Percentiles rank a stretch among this genome's conserved stretches.
These are phyloP conservation scores for Carcina quercana DNA, from an alignment of 2,888 invertebrate species.

Conservation along the genomic window DNA sequence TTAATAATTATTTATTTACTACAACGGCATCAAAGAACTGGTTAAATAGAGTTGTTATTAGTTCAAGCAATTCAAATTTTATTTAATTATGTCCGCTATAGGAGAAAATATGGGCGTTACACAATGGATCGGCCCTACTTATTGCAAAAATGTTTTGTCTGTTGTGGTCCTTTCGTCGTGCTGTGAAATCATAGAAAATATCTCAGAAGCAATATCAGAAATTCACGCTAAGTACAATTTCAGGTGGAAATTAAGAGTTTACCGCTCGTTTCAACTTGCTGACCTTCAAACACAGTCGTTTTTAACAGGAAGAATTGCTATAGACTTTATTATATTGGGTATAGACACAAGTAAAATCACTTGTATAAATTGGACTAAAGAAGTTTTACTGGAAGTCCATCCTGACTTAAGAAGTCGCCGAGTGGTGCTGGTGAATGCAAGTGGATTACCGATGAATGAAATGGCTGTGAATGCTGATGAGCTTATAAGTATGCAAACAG, in stretches of 20 bases:
- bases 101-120: slow-evolving; percentile 41
- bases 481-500: slow-evolving; percentile 42
- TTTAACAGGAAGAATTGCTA: slow-evolving; percentile 47
- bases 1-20: no score
- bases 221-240: slow-evolving; percentile 43
- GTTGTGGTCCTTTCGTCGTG: slow-evolving; percentile 53
- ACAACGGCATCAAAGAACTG: no score
- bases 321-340: slow-evolving; percentile 57
- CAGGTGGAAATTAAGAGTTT: slow-evolving; percentile 50
- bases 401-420: slow-evolving; percentile 53
- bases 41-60: no score
- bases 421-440: slow-evolving; percentile 54
- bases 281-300: slow-evolving; percentile 43
- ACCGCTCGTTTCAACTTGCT: slow-evolving; percentile 45
- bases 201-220: slow-evolving; percentile 48
- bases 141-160: slow-evolving; percentile 46
- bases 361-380: slow-evolving; percentile 57
- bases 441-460: slow-evolving; percentile 46
- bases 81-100: slow-evolving; percentile 41
- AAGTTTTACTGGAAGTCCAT: slow-evolving; percentile 47
- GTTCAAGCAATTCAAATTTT: no score
- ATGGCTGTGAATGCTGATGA: slow-evolving; percentile 56
- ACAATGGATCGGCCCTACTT: slow-evolving; percentile 57
- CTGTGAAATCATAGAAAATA: slow-evolving; percentile 45
- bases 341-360: slow-evolving; percentile 53